Base-by-base conservation (phyloP, 2,113 vertebrate genomes). In the Stercorarius parasiticus region DNA sequence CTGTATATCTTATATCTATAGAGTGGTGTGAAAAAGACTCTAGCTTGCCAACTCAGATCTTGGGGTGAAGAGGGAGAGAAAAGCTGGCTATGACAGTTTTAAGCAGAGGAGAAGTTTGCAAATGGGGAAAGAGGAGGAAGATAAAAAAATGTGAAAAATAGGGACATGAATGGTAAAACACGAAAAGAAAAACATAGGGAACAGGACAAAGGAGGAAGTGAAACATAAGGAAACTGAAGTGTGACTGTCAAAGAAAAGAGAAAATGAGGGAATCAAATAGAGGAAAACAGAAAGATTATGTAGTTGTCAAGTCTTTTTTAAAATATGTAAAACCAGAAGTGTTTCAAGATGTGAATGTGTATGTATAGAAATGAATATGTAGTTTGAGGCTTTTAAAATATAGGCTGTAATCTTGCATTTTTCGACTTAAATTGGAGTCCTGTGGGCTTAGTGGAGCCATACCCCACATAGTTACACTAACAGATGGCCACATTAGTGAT, bases 171-270 rank as follows among this genome's bases (percentile, higher is more conserved):
- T 88, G 27, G 49, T 77, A 77, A 95, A 93, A 90, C 43, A 29
- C n/a, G 16, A 47, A 69, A 88, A 95, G 56, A 69, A 85, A 88
- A 96, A 82, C 93, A 86, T 20, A 82, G 66, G 82, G 88, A 97
- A 78, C 32, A 53, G 83, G 88, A 94, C 83, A 91, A 95, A 96
- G 59, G 59, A 94, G 42, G 88, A 88, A 81, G 30, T 58, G 59
- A 88, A 95, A 81, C 83, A 58, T 73, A 88, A 93, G 93, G 91
- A 86, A 93, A 80, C 64, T 66, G 76, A 81, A 95, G 38, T 22
- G 19, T 0, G 3, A 73, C 6, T 66, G 72, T 90, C 88, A 95
- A 90, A 88, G 65, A 84, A 78, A 90, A 69, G 53, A 79, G 79
- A 88, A 95, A 93, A 95, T 52, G 45, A 88, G 49, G 79, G 22